Conservation (phyloP, 2,113 vertebrate species). For the Catagonus wagneri region DNA sequence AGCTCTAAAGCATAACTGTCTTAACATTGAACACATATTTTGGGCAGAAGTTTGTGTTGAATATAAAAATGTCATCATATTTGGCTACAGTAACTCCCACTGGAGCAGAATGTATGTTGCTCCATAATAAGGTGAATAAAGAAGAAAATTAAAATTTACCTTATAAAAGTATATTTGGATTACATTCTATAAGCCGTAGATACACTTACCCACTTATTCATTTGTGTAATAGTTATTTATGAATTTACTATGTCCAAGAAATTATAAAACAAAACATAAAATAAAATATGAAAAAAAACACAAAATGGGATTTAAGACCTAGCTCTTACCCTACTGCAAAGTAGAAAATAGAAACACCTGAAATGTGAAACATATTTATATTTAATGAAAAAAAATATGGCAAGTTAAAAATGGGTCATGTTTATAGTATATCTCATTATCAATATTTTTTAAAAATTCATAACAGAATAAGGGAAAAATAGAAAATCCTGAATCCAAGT, state of each 20-base stretch:
- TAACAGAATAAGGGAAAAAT: neutral
- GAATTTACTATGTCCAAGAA: neutral
- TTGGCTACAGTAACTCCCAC: neutral
- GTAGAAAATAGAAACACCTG: neutral
- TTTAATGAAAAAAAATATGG: neutral
- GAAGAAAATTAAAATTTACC: neutral
- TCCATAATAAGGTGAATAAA: neutral
- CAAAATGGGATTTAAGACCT: neutral
- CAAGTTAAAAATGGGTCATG: neutral
- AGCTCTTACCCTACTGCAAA: neutral
- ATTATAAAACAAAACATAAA: neutral
- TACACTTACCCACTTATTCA: neutral
- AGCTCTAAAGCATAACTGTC: neutral
- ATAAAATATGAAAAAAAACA: neutral
- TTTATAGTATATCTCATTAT: neutral
- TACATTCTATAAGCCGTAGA: neutral
- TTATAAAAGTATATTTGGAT: neutral
- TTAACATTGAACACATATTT: neutral
- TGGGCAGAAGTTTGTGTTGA: neutral
- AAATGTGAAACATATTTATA: neutral
- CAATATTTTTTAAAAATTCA: neutral
- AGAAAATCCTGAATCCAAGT: neutral
- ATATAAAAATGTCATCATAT: conserved; percentile 21
- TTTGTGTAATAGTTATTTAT: neutral
- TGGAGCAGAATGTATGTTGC: neutral